Evolutionary conservation across 2,797 vertebrate genomes (phyloP).

Genomic region (Merluccius polli): DNA sequence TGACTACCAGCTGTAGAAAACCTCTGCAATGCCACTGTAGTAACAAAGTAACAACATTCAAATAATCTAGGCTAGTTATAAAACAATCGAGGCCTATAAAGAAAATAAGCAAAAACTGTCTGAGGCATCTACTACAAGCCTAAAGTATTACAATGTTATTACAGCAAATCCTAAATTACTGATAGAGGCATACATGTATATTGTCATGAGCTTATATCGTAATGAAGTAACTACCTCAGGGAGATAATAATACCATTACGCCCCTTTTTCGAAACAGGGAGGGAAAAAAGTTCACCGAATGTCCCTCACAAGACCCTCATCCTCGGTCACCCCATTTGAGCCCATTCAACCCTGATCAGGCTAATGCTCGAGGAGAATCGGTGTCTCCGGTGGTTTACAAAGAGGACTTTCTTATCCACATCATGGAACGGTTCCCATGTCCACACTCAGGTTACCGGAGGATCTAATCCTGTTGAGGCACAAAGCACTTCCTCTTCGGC

Average conservation of each 20-base stretch:
- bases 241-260: background rate
- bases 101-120: too few relatives aligned
- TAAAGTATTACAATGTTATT: background rate
- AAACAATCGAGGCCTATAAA: background rate
- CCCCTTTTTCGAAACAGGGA: background rate
- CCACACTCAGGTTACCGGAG: conserved; percentile 59
- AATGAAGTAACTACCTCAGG: too few relatives aligned
- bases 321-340: conserved; percentile 20
- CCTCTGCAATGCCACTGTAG: background rate
- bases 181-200: background rate
- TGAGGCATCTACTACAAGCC: background rate
- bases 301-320: conserved; percentile 1
- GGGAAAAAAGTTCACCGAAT: background rate
- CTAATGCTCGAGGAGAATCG: conserved; percentile 26
- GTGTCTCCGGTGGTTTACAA: conserved; percentile 46
- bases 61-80: background rate
- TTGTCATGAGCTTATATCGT: background rate
- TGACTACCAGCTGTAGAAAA: too few relatives aligned
- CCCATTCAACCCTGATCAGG: conserved; percentile 18
- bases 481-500: conserved; percentile 60
- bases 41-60: background rate
- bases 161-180: background rate
- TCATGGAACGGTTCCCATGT: conserved; percentile 43
- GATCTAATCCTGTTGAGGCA: conserved; percentile 56
- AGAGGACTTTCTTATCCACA: conserved; percentile 56